Percentiles rank a stretch among this genome's conserved stretches.
Conservation (phyloP, 2,113 vertebrate genomes). For the Bubalus kerabau region DNA sequence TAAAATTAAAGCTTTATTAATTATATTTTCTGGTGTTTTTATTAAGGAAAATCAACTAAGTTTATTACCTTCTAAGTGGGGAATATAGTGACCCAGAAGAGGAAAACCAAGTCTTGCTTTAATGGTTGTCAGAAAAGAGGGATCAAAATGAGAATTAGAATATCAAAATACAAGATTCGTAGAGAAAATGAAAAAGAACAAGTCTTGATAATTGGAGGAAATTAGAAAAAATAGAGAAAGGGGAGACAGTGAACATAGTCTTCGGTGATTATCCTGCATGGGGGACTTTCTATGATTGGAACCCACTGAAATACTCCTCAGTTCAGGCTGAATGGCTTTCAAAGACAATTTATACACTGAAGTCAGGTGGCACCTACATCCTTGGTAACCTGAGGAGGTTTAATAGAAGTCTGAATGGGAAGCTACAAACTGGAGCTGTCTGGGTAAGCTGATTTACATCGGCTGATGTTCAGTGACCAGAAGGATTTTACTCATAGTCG, state of each 20-base stretch:
- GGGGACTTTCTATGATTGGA: background rate
- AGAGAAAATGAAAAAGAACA: background rate
- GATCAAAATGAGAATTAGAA: background rate
- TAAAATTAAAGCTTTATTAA: background rate
- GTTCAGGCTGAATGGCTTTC: background rate
- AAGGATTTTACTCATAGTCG: background rate
- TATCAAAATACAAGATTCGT: background rate
- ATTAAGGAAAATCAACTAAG: background rate
- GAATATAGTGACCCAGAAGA: background rate
- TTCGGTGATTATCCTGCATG: background rate
- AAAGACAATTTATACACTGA: background rate
- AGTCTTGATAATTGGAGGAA: background rate
- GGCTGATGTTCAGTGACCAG: background rate
- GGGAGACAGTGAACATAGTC: background rate
- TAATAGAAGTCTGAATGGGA: background rate
- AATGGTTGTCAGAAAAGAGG: background rate
- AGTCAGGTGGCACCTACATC: fast-evolving
- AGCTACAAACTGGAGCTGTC: background rate
- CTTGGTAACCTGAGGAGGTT: background rate
- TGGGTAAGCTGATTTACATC: background rate
- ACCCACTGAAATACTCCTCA: background rate
- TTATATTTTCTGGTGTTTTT: background rate
- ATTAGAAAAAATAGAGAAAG: background rate
- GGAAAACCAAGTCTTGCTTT: background rate
- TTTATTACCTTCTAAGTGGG: background rate